Evolutionary conservation across 2,797 vertebrate species (phyloP), one percentile per base, ranked within the genome.

Genomic region (Esox lucius): DNA sequence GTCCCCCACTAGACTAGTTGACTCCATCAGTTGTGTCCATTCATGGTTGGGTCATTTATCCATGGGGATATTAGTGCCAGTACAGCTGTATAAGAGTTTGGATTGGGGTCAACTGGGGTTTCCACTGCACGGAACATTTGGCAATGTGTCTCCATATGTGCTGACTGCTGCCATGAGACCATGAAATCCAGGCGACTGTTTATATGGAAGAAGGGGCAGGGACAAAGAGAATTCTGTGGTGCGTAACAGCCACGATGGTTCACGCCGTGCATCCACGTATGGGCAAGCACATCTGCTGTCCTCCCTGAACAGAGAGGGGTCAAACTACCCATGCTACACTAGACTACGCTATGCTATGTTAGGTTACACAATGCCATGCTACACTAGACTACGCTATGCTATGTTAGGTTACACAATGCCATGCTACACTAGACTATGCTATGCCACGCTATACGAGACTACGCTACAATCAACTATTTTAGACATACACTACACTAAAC

Each of bases 31-130:
- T n/a, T n/a, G 42, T 46, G 42, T 46, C 42, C 42, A 8, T 35
- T 5, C 53, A 2, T 59, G 53, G 53, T 59, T 59, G n/a, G n/a
- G 8, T 59, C 22, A n/a, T 59, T 15, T 59, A 24, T 4, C 53
- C 53, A 22, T 59, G 53, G 8, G 8, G 19, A 22, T 59, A n/a
- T 59, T 8, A 59, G 53, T 59, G 22, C 53, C 71, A 48, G 62
- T 67, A 26, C 73, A 19, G 9, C 64, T 46, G 59, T 72, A 46
- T 3, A 35, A 35, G 73, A 65, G 35, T 65, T 79, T 16, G 1
- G 68, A 73, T 75, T 62, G 51, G 73, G 76, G 72, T 85, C 72
- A 85, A 70, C 74, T 66, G 13, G 75, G 77, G 78, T 83, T 80
- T 85, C 8, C 6, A 56, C 66, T 35, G 72, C 71, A 74, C 7